These are phyloP conservation scores for Myotis myotis DNA, from an alignment of 2,797 vertebrate genomes.

Conservation along the genomic window DNA sequence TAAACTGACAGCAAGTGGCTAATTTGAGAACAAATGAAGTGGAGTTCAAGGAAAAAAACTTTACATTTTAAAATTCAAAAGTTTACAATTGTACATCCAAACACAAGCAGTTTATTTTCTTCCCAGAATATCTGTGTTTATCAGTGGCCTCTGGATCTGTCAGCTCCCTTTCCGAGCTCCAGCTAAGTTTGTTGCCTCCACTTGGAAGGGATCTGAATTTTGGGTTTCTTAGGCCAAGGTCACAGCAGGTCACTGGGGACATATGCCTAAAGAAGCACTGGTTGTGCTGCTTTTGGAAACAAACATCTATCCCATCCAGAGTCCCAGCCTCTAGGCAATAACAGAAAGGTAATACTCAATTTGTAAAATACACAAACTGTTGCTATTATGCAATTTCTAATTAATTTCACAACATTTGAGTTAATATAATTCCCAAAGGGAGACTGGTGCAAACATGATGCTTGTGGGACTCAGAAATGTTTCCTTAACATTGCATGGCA, in stretches of 20 bases:
- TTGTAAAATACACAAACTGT: not conserved
- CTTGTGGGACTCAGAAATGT: not conserved
- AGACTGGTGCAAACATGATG: not conserved
- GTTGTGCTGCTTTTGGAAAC: not conserved
- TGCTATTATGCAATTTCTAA: not conserved
- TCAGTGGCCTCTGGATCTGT: not conserved
- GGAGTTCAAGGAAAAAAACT: not conserved
- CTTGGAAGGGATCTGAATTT: not conserved
- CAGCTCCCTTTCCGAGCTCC: not conserved
- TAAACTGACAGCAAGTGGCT: not conserved
- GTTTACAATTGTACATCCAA: not conserved
- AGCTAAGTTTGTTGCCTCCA: not conserved
- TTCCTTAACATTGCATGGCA: not conserved
- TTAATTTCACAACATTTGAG: not conserved
- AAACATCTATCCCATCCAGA: not conserved
- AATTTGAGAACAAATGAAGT: not conserved
- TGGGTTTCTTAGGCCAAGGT: not conserved
- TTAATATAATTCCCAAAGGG: not conserved
- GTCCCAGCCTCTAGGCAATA: not conserved
- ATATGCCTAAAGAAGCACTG: not conserved
- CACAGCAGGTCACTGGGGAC: not conserved
- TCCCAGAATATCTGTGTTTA: not conserved
- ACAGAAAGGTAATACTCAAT: not conserved
- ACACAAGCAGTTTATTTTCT: not conserved
- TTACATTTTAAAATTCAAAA: not conserved